Base-by-base conservation (phyloP, 35 echinoderm and acorn worm genomes). In the Hemicentrotus pulcherrimus region DNA sequence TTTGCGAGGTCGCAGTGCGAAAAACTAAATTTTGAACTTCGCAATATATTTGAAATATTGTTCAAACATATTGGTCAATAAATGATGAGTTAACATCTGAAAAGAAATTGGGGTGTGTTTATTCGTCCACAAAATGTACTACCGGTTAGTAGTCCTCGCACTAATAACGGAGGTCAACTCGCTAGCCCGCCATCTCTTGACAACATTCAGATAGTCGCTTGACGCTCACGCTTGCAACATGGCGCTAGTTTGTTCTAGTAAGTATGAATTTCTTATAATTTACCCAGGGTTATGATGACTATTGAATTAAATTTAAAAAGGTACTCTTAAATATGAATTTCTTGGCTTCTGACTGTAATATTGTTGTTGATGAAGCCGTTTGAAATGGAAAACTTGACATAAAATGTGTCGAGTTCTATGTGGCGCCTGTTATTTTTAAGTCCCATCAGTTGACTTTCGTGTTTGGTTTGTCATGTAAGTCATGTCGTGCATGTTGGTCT, bases 211-310 rank as follows among this genome's bases (percentile, higher is more conserved):
- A 32, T 90, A 90, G 88, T 90, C 15, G 88, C 46, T 78, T 7
- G 65, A 22, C 32, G 12, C 32, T 47, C 88, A 45, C 88, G 88
- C 88, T 90, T 90, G 48, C 91, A 93, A 48, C 91, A 93, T 93
- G 91, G 91, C 91, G 91, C 48, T 93, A 31, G 91, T 93, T 93
- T 93, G 91, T 93, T 93, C 91, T 58, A 93, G 91, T 93, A 58
- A 93, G 91, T 31, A 47, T 0, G 2, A 1, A 4, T 45, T 45
- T 90, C 9, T 16, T 90, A 19, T 33, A 16, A 90, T 90, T 45
- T 16, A 18, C 24, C 45, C 88, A 45, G 5, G 14, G 31, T 33
- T 14, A 16, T 90, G 31, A 32, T 8, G 32, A 19, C 31, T 15
- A 0, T 47, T 3, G 5, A 15, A 30, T 90, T 19, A 14, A n/a